Percentiles rank a stretch among this genome's conserved stretches.
These are phyloP conservation scores for Petroica traversi DNA, from an alignment of 2,113 vertebrate genomes.

Conservation along the genomic window DNA sequence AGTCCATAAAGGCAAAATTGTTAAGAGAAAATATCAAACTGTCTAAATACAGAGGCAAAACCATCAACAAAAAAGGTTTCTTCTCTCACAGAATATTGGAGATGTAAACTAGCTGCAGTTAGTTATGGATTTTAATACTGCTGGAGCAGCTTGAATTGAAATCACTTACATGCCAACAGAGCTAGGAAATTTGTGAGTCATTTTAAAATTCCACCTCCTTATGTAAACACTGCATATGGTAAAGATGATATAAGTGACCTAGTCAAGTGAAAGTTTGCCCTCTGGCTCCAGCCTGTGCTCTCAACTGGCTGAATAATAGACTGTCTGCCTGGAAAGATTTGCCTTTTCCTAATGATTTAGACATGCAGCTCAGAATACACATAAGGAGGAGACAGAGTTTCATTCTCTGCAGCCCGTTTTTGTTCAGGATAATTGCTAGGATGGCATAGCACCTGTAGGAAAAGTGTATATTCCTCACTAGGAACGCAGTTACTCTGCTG, in stretches of 20 bases:
- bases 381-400: not conserved
- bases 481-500: not conserved
- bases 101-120: not conserved
- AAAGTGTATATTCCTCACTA: not conserved
- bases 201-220: not conserved
- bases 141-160: not conserved
- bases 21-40: not conserved
- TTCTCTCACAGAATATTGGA: not conserved
- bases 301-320: slow-evolving; percentile 11
- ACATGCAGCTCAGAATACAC: not conserved
- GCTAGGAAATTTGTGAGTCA: not conserved
- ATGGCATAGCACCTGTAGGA: slow-evolving; percentile 4
- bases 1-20: not conserved
- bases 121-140: not conserved
- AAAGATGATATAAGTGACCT: slow-evolving; percentile 4
- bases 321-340: not conserved
- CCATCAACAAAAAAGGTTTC: not conserved
- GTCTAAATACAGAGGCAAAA: not conserved
- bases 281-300: not conserved
- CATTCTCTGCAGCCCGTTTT: not conserved
- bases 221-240: not conserved
- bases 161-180: not conserved
- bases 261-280: not conserved
- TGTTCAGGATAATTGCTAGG: slow-evolving; percentile 32
- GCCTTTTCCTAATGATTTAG: not conserved